Evolutionary conservation across 2,113 vertebrate genomes (phyloP).

Genomic region (Danionella cerebrum): DNA sequence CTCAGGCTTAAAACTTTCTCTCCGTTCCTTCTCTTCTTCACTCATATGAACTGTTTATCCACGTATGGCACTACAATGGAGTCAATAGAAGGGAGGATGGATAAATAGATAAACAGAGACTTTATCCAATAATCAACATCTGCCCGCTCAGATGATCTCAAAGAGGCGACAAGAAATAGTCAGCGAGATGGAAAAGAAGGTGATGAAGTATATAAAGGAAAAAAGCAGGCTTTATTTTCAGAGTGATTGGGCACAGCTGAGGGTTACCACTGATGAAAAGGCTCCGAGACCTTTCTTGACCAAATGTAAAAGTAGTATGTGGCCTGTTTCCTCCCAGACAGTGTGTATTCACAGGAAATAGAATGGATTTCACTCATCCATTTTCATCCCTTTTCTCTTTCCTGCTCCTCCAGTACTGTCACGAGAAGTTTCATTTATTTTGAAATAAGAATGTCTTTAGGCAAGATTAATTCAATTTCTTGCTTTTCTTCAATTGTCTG

Average conservation of each 20-base stretch:
- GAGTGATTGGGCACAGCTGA: slow-evolving; percentile 27
- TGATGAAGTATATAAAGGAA: slow-evolving; percentile 17
- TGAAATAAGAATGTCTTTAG: not conserved
- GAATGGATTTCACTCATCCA: slow-evolving; percentile 4
- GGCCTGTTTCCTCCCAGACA: not conserved
- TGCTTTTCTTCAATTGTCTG: not conserved
- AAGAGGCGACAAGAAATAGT: slow-evolving; percentile 4
- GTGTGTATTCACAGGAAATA: slow-evolving; percentile 24
- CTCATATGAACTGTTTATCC: not conserved
- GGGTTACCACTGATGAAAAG: slow-evolving; percentile 32
- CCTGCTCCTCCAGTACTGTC: not conserved
- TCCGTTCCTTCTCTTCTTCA: not conserved
- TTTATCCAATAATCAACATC: slow-evolving; percentile 18
- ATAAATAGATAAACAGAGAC: slow-evolving; percentile 22
- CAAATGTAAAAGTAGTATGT: slow-evolving; percentile 2
- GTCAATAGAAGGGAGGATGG: slow-evolving; percentile 10
- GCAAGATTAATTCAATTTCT: not conserved
- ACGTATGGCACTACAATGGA: not conserved
- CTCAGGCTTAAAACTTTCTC: slow-evolving; percentile 80
- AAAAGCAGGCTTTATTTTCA: slow-evolving; percentile 12
- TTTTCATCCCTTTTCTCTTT: not conserved
- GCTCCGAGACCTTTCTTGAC: slow-evolving; percentile 24
- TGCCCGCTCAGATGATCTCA: not conserved
- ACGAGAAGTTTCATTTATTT: not conserved
- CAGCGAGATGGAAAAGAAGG: slow-evolving; percentile 10